Evolutionary conservation across 2,888 invertebrate genomes (phyloP).

Genomic region (Drosophila algonquin): DNA sequence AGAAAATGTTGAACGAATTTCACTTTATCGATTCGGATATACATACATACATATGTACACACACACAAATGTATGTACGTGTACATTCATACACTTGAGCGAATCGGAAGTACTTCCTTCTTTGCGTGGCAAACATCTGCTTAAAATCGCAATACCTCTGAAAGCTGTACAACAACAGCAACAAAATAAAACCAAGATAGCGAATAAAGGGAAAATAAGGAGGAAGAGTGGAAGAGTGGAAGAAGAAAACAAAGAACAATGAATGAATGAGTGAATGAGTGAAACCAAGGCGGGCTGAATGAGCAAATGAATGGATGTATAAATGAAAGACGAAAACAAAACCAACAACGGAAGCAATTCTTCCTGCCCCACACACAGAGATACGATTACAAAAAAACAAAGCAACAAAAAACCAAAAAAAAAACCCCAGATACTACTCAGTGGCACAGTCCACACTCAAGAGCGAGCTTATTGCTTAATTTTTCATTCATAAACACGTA

Average conservation of each 20-base stretch:
- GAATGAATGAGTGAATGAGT: conserved; percentile 64
- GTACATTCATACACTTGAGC: background rate
- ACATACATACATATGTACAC: background rate
- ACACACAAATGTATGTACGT: too few relatives aligned
- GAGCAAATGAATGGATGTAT: conserved; percentile 47
- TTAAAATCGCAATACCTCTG: conserved; percentile 16
- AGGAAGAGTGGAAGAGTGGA: conserved; percentile 22
- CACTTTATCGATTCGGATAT: background rate
- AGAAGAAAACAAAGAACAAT: conserved; percentile 24
- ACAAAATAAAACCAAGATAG: conserved; percentile 12
- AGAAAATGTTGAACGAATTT: background rate
- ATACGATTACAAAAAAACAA: background rate
- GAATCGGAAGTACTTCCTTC: conserved; percentile 6
- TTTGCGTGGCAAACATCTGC: background rate
- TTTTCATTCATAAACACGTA: conserved; percentile 81
- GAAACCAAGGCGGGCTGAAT: conserved; percentile 30
- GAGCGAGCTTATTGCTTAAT: conserved; percentile 80
- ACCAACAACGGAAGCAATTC: conserved; percentile 69
- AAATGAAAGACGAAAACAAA: conserved; percentile 37
- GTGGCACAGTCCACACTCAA: conserved; percentile 23
- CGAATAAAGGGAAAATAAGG: conserved; percentile 14
- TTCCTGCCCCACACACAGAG: conserved; percentile 55
- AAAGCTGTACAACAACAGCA: conserved; percentile 19
- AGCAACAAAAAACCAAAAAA: too few relatives aligned
- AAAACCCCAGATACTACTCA: conserved; percentile 5